Conservation (phyloP, 2,113 vertebrate species). For the Todiramphus chloris region DNA sequence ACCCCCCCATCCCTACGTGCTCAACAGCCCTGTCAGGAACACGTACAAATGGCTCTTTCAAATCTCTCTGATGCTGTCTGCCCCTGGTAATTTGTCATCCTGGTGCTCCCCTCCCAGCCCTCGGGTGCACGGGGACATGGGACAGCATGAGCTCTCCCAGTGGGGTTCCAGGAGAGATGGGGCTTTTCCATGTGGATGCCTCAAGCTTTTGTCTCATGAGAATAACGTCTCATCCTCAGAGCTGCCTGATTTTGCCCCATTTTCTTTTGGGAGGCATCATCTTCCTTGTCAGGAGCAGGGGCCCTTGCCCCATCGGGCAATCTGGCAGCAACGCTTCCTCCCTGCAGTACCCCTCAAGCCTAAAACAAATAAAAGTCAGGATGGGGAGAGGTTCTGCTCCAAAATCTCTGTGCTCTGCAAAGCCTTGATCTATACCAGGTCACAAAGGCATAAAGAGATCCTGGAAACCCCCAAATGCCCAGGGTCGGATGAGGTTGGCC, state of each 20-base stretch:
- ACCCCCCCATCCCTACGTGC: accelerated
- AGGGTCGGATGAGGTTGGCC: accelerated
- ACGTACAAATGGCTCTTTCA: not conserved
- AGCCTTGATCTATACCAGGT: not conserved
- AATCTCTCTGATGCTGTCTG: not conserved
- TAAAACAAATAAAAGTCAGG: not conserved
- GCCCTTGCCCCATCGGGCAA: accelerated
- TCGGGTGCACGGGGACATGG: accelerated
- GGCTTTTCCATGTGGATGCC: not conserved
- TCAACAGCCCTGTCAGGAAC: not conserved
- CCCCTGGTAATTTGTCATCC: not conserved
- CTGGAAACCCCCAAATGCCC: not conserved
- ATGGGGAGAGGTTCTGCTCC: not conserved
- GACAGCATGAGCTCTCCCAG: accelerated
- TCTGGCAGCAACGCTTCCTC: no score
- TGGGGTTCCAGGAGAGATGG: no score
- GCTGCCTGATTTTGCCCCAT: not conserved
- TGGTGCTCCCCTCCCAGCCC: not conserved
- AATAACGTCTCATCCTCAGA: not conserved
- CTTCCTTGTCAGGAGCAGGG: not conserved
- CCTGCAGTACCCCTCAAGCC: accelerated
- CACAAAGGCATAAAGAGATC: not conserved
- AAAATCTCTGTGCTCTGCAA: not conserved
- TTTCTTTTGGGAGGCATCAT: not conserved
- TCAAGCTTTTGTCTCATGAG: not conserved